Evolutionary conservation across 2,113 vertebrate species (phyloP).

Genomic region (Australoheros scitulus): DNA sequence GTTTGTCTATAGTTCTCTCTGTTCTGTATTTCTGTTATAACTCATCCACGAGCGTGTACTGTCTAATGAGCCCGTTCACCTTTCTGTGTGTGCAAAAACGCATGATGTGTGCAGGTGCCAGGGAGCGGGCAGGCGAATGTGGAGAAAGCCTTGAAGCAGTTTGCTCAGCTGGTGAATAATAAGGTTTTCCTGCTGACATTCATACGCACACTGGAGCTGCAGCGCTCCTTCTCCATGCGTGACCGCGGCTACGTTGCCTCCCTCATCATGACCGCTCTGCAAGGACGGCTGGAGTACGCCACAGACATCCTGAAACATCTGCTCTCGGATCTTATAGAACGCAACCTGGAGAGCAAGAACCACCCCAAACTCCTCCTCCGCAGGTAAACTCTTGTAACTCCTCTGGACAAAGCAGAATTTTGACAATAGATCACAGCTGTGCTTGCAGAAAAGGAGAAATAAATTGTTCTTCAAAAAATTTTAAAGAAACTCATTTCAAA

Average conservation of each 20-base stretch:
- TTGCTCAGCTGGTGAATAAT: constrained; percentile 97
- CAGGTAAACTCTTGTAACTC: constrained; percentile 79
- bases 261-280: constrained; percentile 96
- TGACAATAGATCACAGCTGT: neutral
- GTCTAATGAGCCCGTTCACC: constrained; percentile 35
- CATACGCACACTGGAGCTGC: constrained; percentile 94
- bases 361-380: constrained; percentile 96
- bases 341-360: constrained; percentile 99
- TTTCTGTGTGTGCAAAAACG: constrained; percentile 37
- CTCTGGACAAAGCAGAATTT: neutral
- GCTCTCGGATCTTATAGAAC: constrained; percentile 94
- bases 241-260: constrained; percentile 97
- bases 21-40: constrained; percentile 4
- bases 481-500: neutral
- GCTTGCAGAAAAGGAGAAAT: constrained; percentile 1
- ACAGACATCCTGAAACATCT: constrained; percentile 97
- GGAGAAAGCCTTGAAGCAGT: constrained; percentile 97
- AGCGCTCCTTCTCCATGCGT: constrained; percentile 98
- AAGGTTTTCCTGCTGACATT: constrained; percentile 96
- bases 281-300: constrained; percentile 93
- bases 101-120: constrained; percentile 83
- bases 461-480: neutral
- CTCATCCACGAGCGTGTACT: constrained; percentile 16
- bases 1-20: neutral
- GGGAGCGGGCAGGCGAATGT: constrained; percentile 92